Percentiles rank a stretch among this genome's conserved stretches.
These are phyloP conservation scores for Platorchestia sp. DNA, from an alignment of 1,140 invertebrate genomes.

Conservation along the genomic window DNA sequence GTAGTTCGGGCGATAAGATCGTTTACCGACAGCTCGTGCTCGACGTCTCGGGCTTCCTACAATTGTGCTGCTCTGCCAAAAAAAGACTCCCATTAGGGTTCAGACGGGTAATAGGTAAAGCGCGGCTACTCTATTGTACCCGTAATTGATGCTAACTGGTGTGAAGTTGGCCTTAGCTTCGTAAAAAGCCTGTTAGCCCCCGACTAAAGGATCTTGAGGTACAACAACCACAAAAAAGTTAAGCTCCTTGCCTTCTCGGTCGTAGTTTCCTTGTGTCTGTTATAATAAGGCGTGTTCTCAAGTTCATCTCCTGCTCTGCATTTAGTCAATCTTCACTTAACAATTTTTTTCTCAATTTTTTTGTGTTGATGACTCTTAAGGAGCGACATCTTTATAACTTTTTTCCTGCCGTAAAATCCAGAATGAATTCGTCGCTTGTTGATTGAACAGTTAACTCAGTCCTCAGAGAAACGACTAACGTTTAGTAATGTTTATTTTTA, in stretches of 20 bases:
- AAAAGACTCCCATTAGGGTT: neutral
- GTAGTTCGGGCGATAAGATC: neutral
- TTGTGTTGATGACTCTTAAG: neutral
- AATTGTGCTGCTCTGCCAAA: neutral
- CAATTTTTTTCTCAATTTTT: neutral
- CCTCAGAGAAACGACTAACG: neutral
- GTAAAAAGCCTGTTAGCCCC: neutral
- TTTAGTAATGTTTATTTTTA: neutral
- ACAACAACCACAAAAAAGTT: neutral
- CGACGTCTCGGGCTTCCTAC: conserved; percentile 24
- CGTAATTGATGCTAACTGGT: conserved; percentile 18
- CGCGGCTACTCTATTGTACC: conserved; percentile 13
- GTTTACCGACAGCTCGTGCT: conserved; percentile 33
- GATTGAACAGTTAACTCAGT: neutral
- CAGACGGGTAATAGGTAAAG: neutral
- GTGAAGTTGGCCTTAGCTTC: neutral
- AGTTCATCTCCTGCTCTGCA: neutral
- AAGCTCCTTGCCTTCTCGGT: neutral
- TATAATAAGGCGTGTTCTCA: neutral
- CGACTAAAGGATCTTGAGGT: neutral
- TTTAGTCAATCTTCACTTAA: neutral
- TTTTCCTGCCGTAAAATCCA: neutral
- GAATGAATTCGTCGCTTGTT: neutral
- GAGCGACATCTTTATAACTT: neutral
- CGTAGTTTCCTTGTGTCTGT: neutral